Base-by-base conservation (phyloP, 2,797 vertebrate genomes). In the Halcyon leucocephala region DNA sequence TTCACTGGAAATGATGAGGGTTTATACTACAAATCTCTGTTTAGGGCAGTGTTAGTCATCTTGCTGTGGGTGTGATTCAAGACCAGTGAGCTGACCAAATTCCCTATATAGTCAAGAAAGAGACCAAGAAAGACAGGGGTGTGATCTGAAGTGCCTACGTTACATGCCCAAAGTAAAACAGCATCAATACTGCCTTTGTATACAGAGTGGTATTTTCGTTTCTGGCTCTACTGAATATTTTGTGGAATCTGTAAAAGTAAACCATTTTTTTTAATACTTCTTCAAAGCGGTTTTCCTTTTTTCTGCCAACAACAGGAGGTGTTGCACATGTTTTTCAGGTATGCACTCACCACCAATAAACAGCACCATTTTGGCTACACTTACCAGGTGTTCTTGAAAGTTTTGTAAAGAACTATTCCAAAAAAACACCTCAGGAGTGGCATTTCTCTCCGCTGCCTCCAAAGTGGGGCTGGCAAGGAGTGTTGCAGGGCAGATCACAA, bases 51-150 rank as follows among this genome's bases (percentile, higher is more conserved):
- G 2, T 96, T 95, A 97, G 80, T 97, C 95, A 96, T 93, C 80
- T 71, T 71, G 81, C 77, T 79, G 92, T 95, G 94, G 94, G 93
- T 89, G 90, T 96, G 88, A 95, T 76, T 84, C 82, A 66, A 86
- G 85, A 33, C 93, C 95, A 90, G 70, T 90, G 91, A 96, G 86
- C 93, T 95, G 92, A 94, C 94, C 96, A 96, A 86, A 84, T 76
- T 93, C 94, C 95, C 96, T 93, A 86, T 95, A 95, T 95, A 96
- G 91, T 88, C 88, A 95, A 88, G 85, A 94, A 82, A 51, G 44
- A 85, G 90, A 93, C 88, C 88, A 76, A 76, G 81, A 82, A 65
- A 69, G 87, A n/a, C 7, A 14, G 61, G 86, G 85, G 76, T 81
- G 69, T 94, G 88, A 88, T 62, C 66, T 91, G 72, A 76, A 71